phyloP scores from a whole-genome alignment of 2,797 vertebrate genomes.

The Macropodus opercularis region DNA sequence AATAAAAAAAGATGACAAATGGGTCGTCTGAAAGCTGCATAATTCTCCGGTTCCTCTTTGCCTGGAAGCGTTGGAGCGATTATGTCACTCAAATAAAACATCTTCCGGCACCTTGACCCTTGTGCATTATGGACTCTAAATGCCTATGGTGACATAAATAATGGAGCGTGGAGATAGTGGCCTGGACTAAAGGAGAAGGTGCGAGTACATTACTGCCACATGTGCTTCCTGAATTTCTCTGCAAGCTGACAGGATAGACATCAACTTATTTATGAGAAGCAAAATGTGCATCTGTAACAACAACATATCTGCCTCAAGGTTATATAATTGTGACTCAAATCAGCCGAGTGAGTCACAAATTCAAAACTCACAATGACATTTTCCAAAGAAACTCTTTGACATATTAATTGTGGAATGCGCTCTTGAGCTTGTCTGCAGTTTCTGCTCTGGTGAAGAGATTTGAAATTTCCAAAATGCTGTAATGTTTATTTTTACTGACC shows the following conservation, averaged over 20 bases:
- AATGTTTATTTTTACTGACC: constrained; percentile 48
- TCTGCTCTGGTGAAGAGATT: constrained; percentile 14
- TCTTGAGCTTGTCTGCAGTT: constrained; percentile 13
- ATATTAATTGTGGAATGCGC: constrained; percentile 26
- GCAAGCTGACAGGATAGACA: constrained; percentile 5
- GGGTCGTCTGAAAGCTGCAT: constrained; percentile 52
- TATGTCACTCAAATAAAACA: constrained; percentile 66
- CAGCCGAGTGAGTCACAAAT: constrained; percentile 41
- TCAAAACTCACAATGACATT: constrained; percentile 42
- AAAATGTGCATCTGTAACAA: constrained; percentile 21
- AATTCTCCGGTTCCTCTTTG: constrained; percentile 56
- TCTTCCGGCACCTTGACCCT: constrained; percentile 56
- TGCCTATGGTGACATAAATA: constrained; percentile 53
- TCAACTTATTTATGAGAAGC: constrained; percentile 32
- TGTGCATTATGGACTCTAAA: constrained; percentile 52
- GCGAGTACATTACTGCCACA: constrained; percentile 5
- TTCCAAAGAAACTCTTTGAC: constrained; percentile 24
- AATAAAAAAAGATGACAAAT: constrained; percentile 52
- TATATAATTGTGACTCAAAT: constrained; percentile 45
- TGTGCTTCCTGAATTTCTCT: constrained; percentile 13
- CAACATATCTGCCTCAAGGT: constrained; percentile 40
- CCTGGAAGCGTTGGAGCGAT: constrained; percentile 44
- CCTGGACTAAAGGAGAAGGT: constrained; percentile 14
- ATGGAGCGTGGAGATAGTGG: constrained; percentile 16
- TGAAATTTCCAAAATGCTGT: constrained; percentile 14